Conservation (phyloP, 2,113 vertebrate genomes). For the Urocynchramus pylzowi region DNA sequence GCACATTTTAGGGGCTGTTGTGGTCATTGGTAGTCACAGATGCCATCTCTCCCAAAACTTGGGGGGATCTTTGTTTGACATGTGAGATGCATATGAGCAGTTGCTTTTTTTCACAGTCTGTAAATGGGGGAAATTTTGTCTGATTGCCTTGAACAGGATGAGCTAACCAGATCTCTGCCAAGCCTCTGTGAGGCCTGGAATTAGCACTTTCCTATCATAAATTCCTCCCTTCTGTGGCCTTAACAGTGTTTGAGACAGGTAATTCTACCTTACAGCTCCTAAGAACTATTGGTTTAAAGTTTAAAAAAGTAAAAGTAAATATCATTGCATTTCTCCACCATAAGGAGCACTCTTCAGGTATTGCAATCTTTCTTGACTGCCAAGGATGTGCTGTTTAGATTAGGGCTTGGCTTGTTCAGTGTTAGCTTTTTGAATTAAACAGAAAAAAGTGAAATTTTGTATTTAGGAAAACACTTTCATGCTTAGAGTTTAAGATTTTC, state of each 20-base stretch:
- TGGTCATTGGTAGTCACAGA: neutral
- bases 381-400: neutral
- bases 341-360: neutral
- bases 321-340: fast-evolving
- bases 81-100: neutral
- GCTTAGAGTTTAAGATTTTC: neutral
- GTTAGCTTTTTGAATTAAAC: neutral
- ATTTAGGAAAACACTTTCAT: neutral
- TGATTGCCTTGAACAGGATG: neutral
- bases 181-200: neutral
- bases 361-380: neutral
- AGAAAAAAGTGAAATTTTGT: neutral
- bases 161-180: neutral
- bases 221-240: neutral
- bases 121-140: neutral
- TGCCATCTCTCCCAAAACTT: neutral
- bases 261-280: neutral
- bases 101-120: neutral
- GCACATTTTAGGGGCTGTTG: fast-evolving
- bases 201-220: neutral
- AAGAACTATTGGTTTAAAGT: neutral
- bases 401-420: fast-evolving
- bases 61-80: neutral
- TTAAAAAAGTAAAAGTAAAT: neutral
- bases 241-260: neutral